Conservation (phyloP, 2,888 invertebrate species). For the Metellina segmentata region DNA sequence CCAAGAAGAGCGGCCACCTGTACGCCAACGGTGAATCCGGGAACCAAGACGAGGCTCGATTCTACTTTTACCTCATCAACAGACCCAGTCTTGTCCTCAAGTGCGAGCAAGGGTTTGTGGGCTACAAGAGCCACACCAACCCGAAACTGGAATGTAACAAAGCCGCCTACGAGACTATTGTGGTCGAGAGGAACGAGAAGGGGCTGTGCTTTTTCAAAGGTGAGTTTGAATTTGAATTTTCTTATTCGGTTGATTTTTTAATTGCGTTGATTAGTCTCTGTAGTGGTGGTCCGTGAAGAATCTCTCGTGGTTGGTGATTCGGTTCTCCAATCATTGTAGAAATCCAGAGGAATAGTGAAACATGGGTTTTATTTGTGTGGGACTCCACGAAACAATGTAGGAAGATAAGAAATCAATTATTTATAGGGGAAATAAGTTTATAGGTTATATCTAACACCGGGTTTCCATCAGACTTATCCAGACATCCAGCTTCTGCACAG, state of each 20-base stretch:
- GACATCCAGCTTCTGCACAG: too few species aligned
- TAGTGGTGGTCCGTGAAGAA: too few species aligned
- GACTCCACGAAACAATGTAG: too few species aligned
- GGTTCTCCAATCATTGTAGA: background rate
- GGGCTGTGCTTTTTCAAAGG: slow-evolving; percentile 96
- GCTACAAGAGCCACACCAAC: slow-evolving; percentile 87
- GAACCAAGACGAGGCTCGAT: slow-evolving; percentile 93
- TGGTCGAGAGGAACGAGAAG: slow-evolving; percentile 93
- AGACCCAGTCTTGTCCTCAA: slow-evolving; percentile 95
- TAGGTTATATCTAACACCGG: too few species aligned
- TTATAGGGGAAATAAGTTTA: too few species aligned
- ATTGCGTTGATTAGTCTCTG: background rate
- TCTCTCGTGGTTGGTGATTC: too few species aligned
- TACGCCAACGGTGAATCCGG: slow-evolving; percentile 90
- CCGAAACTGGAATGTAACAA: slow-evolving; percentile 96
- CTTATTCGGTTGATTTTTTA: background rate
- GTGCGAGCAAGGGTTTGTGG: slow-evolving; percentile 97
- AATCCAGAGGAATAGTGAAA: too few species aligned
- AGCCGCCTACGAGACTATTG: slow-evolving; percentile 95
- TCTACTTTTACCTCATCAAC: slow-evolving; percentile 96
- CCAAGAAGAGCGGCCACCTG: slow-evolving; percentile 96
- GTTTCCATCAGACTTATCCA: too few species aligned
- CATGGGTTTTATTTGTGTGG: too few species aligned
- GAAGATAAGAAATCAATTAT: too few species aligned
- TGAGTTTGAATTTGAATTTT: slow-evolving; percentile 80